A percentile compares a stretch with the other conserved stretches of the same genome.
Conservation (phyloP, 2,888 invertebrate genomes). For the Nomada ruficornis region DNA sequence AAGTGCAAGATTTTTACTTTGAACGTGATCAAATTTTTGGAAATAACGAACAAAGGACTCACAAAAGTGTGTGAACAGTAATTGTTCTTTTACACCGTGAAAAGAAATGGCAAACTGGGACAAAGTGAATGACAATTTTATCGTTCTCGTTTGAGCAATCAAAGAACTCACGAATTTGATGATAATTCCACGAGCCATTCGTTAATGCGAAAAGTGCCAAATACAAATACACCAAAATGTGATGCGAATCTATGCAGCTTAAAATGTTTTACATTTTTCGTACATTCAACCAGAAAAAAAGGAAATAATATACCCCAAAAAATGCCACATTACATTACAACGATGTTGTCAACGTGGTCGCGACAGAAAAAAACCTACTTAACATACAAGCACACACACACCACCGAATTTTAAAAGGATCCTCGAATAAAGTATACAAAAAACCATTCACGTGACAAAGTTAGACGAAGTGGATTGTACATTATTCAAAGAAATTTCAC, state of each 20-base stretch:
- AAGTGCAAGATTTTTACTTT: too few relatives aligned
- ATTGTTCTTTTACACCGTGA: not conserved
- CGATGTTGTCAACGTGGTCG: not conserved
- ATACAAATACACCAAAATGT: too few relatives aligned
- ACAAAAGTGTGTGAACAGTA: not conserved
- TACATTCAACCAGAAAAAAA: too few relatives aligned
- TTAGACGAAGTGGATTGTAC: not conserved
- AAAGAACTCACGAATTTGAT: not conserved
- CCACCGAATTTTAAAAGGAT: not conserved
- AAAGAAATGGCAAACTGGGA: not conserved
- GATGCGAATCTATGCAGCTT: too few relatives aligned
- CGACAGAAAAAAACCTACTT: too few relatives aligned
- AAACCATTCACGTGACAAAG: not conserved
- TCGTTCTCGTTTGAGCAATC: not conserved
- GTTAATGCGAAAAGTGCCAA: too few relatives aligned
- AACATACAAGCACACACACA: too few relatives aligned
- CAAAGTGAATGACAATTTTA: not conserved
- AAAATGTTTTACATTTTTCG: too few relatives aligned
- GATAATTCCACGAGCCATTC: too few relatives aligned
- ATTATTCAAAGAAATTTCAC: slow-evolving; percentile 5
- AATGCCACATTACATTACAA: not conserved
- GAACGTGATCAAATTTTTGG: not conserved
- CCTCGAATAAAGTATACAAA: not conserved
- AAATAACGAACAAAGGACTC: not conserved
- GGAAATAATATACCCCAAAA: too few relatives aligned